Base-by-base conservation (phyloP, 2,113 vertebrate species). In the Aldabrachelys gigantea region DNA sequence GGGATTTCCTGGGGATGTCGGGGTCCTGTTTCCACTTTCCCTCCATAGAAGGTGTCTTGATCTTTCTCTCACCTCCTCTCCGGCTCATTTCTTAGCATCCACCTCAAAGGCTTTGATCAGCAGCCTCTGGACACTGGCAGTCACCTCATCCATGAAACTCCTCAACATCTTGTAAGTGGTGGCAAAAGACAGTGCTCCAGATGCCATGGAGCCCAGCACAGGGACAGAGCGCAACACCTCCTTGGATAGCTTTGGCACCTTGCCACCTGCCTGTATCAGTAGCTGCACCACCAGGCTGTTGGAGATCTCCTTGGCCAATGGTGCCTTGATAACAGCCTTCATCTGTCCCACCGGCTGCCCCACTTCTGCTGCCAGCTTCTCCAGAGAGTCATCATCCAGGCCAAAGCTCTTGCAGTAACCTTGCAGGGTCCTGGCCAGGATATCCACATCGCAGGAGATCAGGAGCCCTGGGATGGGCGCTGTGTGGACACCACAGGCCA, bases 261-360 rank as follows among this genome's bases (percentile, higher is more conserved):
- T 44, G 29, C 41, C 8, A 2, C 87, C 84, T 41, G 93, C 86
- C 29, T 80, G 94, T 31, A 92, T 92, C 62, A 98, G 86, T 76
- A 96, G 44, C 35, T 97, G 81, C 8, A 35, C 80, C 76, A 92
- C 92, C 1, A 14, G 17, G 1, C 5, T 82, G 5, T 14, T n/a
- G 72, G 44, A 52, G 35, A 98, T 94, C 89, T 96, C 97, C 5
- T 38, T 59, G 82, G 96, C 94, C 65, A 98, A 88, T 0, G 97
- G 96, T 5, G 97, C 98, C 50, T 93, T 97, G 76, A 98, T 92
- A 50, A 94, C 92, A 0, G 95, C 92, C 82, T 95, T 97, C 91
- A 98, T 95, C 76, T 98, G 97, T 0, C 97, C 96, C 0, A 98
- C 84, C 52, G 97, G 93, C 38, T 97, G 97, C 88, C 96, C 98